A percentile compares a stretch with the other conserved stretches of the same genome.
phyloP scores from a whole-genome alignment of 2,797 vertebrate species.

The Argyrosomus regius region DNA sequence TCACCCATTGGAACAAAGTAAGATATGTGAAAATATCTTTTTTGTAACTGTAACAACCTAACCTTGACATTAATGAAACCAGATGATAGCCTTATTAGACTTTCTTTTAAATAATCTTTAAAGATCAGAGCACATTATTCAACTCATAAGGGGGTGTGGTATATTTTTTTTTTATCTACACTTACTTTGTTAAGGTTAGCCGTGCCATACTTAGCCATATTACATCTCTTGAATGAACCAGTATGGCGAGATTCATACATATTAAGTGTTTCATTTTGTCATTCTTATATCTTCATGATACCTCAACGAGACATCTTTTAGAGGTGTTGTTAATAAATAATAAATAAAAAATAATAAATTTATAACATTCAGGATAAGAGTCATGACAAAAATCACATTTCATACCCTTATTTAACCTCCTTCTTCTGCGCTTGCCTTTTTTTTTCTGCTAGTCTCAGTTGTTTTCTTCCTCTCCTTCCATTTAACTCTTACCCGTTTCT shows the following conservation, averaged over 20 bases:
- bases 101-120: neutral
- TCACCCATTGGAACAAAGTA: neutral
- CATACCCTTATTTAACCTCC: neutral
- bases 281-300: neutral
- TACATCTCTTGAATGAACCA: too few species aligned
- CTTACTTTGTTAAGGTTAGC: too few species aligned
- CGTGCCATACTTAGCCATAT: too few species aligned
- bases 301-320: too few species aligned
- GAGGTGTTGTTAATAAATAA: too few species aligned
- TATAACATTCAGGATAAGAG: neutral
- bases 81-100: neutral
- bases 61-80: neutral
- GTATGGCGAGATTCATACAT: too few species aligned
- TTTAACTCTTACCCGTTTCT: neutral
- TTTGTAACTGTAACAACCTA: neutral
- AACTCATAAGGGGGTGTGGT: too few species aligned
- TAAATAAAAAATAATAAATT: too few species aligned
- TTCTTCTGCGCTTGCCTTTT: too few species aligned
- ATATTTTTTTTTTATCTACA: too few species aligned
- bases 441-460: neutral
- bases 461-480: conserved; percentile 6
- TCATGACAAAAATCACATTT: neutral
- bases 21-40: neutral
- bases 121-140: neutral
- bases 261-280: neutral